Evolutionary conservation across 2,888 invertebrate species (phyloP).

Genomic region (Noctua janthina): DNA sequence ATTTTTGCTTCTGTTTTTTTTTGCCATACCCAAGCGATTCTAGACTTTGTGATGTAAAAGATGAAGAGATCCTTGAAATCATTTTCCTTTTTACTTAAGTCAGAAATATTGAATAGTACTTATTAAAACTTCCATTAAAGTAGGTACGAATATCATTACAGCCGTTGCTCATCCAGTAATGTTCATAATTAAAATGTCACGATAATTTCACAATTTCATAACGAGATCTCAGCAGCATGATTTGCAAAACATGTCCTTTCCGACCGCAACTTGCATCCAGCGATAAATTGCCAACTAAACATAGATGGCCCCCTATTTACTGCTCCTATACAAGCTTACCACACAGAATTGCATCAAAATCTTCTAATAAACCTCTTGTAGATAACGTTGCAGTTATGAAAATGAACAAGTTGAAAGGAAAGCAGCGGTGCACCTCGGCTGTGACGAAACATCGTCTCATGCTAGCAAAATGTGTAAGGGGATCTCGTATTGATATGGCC

Average conservation of each 20-base stretch:
- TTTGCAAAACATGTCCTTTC: slow-evolving; percentile 46
- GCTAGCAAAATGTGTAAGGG: slow-evolving; percentile 71
- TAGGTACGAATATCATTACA: neutral
- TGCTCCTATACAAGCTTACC: slow-evolving; percentile 49
- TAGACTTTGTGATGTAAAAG: neutral
- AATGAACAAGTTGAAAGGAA: slow-evolving; percentile 72
- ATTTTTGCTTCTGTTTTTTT: slow-evolving; percentile 23
- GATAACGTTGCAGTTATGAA: slow-evolving; percentile 70
- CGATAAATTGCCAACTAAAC: slow-evolving; percentile 48
- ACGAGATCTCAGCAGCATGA: slow-evolving; percentile 25
- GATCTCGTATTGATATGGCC: slow-evolving; percentile 61
- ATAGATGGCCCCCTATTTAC: slow-evolving; percentile 48
- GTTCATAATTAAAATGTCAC: slow-evolving; percentile 44
- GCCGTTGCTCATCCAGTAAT: slow-evolving; percentile 15
- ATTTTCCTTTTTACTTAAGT: neutral
- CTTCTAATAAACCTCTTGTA: slow-evolving; percentile 55
- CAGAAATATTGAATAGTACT: neutral
- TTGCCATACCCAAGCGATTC: slow-evolving; percentile 1
- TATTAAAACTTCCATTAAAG: neutral
- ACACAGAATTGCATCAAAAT: slow-evolving; percentile 60
- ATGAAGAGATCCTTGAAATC: neutral
- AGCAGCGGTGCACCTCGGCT: slow-evolving; percentile 56
- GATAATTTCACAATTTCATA: slow-evolving; percentile 36
- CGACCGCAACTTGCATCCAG: slow-evolving; percentile 21
- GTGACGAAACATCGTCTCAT: slow-evolving; percentile 65